phyloP scores from a whole-genome alignment of 2,113 vertebrate genomes.

The Hippopotamus amphibius region DNA sequence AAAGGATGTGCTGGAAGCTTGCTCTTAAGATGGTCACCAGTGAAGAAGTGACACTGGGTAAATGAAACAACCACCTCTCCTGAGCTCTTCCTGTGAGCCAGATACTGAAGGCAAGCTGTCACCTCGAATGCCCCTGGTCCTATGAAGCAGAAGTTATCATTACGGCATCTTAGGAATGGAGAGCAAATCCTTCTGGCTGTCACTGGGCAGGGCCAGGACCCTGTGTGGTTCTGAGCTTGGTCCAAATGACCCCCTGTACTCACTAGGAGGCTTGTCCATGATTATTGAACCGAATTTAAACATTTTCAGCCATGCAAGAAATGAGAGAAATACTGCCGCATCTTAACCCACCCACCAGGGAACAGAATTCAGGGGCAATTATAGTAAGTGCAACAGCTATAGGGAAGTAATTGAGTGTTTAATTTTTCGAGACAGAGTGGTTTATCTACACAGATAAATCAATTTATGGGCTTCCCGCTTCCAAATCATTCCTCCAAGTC shows the following conservation, averaged over 20 bases:
- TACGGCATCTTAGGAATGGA: not conserved
- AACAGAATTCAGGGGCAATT: not conserved
- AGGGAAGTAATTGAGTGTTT: not conserved
- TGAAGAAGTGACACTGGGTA: not conserved
- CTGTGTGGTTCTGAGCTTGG: not conserved
- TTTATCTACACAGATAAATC: not conserved
- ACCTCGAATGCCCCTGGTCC: not conserved
- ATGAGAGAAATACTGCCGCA: not conserved
- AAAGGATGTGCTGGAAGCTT: not conserved
- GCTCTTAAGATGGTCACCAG: not conserved
- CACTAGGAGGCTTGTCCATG: not conserved
- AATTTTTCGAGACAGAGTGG: not conserved
- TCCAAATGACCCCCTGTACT: not conserved
- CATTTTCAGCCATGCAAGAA: not conserved
- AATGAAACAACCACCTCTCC: rapidly evolving
- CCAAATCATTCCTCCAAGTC: not conserved
- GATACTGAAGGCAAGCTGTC: rapidly evolving
- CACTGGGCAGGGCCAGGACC: not conserved
- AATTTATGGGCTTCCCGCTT: not conserved
- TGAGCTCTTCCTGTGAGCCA: not conserved
- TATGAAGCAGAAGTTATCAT: not conserved
- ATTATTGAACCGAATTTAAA: not conserved
- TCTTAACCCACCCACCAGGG: not conserved
- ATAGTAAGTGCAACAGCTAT: not conserved
- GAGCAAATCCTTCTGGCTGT: rapidly evolving